Percentiles rank a stretch among this genome's conserved stretches.
phyloP scores from a whole-genome alignment of 2,113 vertebrate species.

The Electrona antarctica region DNA sequence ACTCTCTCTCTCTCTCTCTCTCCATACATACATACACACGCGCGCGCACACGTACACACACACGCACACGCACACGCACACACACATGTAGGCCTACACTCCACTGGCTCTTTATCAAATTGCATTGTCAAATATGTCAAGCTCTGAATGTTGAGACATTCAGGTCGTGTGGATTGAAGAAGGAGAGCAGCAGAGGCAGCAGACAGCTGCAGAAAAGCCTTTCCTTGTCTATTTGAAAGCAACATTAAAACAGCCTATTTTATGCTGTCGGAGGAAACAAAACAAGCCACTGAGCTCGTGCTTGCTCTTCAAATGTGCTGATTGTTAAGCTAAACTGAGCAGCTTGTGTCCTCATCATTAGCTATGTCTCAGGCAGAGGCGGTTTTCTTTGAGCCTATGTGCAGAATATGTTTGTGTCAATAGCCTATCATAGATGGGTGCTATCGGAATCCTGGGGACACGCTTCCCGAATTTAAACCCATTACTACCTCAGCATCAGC shows the following conservation, averaged over 20 bases:
- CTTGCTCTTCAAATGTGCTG: constrained; percentile 29
- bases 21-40: not conserved
- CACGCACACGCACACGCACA: not conserved
- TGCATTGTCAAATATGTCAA: constrained; percentile 67
- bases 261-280: constrained; percentile 33
- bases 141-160: constrained; percentile 48
- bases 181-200: constrained; percentile 18
- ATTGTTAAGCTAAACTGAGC: constrained; percentile 59
- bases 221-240: constrained; percentile 11
- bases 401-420: not conserved
- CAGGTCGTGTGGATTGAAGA: constrained; percentile 49
- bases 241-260: not conserved
- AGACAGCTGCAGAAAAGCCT: constrained; percentile 15
- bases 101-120: constrained; percentile 65
- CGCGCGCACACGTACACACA: not conserved
- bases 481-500: constrained; percentile 52
- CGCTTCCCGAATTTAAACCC: constrained; percentile 48
- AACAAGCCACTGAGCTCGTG: constrained; percentile 32
- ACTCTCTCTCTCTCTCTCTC: not conserved
- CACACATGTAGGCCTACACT: constrained; percentile 13
- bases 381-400: not conserved
- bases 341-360: constrained; percentile 25
- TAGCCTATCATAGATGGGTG: constrained; percentile 14
- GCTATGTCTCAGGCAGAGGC: not conserved
- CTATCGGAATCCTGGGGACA: constrained; percentile 32